Base-by-base conservation (phyloP, 2,797 vertebrate species). In the Pseudochirops cupreus region DNA sequence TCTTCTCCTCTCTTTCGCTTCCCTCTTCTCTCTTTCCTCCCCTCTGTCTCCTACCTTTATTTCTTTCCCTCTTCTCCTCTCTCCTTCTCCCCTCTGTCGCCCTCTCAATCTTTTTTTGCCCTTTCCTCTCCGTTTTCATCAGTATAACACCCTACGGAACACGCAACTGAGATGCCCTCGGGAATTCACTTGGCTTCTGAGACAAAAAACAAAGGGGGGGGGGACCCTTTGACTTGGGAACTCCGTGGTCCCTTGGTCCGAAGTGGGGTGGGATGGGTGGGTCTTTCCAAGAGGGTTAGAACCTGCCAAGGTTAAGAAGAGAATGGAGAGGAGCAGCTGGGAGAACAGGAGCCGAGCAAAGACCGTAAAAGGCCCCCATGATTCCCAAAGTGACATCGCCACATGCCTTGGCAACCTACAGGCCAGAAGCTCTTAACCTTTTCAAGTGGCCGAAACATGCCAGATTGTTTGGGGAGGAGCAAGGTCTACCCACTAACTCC, bases 291-390 rank as follows among this genome's bases (percentile, higher is more conserved):
- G 74, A 82, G 39, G 6, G 39, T 21, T 46, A 46, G 39, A 39
- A 26, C 74, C 39, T 82, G 39, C 21, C 3, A 0, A 26, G 0
- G 9, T 82, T 46, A 26, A 21, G 39, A 46, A 46, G 21, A 82
- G 74, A 46, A 26, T 39, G 39, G 39, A 10, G 74, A 39, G 21
- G 18, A 82, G 21, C 26, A 46, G 21, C 74, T 82, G 21, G 21
- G 74, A 82, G 74, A 91, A 54, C 50, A n/a, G 90, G 90, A 91
- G 52, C 29, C 52, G 0, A 57, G 87, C 50, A 9, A 39, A 82
- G 93, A 92, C 95, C 92, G 94, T 91, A 95, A 96, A 94, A 94
- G 93, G 96, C 59, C 96, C 52, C 90, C 53, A 52, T 21, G 52
- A 53, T 13, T 91, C 82, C 46, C 16, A 0, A 50, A 92, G 50